Percentiles rank a stretch among this genome's conserved stretches.
phyloP scores from a whole-genome alignment of 1,140 invertebrate species.

The Camponotus pennsylvanicus region DNA sequence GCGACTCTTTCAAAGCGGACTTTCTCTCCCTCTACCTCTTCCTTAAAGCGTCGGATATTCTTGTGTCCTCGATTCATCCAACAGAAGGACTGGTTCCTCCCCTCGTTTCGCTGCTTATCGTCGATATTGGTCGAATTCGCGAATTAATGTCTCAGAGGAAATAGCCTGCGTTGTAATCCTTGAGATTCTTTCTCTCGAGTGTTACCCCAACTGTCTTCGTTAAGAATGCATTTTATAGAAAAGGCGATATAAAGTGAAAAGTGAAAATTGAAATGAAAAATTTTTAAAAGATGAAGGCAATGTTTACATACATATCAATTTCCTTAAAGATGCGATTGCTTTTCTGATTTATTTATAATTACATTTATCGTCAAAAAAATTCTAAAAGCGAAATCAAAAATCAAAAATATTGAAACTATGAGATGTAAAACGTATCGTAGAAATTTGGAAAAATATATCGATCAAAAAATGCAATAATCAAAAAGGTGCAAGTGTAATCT shows the following conservation, averaged over 20 bases:
- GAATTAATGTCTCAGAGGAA: constrained; percentile 64
- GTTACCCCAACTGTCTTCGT: constrained; percentile 27
- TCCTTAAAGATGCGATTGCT: too few species aligned
- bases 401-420: constrained; percentile 26
- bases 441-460: constrained; percentile 5
- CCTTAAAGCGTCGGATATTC: constrained; percentile 57
- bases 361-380: too few species aligned
- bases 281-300: too few species aligned
- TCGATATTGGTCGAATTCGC: constrained; percentile 60
- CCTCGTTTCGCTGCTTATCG: constrained; percentile 10
- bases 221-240: constrained; percentile 40
- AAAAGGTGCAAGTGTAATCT: too few species aligned
- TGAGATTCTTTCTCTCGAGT: not conserved
- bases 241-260: too few species aligned
- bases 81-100: constrained; percentile 23
- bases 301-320: too few species aligned
- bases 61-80: constrained; percentile 62
- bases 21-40: constrained; percentile 20
- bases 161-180: constrained; percentile 60
- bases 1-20: constrained; percentile 70
- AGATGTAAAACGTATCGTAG: not conserved
- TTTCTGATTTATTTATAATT: too few species aligned
- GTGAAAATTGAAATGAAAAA: too few species aligned
- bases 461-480: not conserved
- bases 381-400: not conserved